Evolutionary conservation across 2,113 vertebrate genomes (phyloP), one percentile per base, ranked within the genome.

Genomic region (Xyliphius kryptos): DNA sequence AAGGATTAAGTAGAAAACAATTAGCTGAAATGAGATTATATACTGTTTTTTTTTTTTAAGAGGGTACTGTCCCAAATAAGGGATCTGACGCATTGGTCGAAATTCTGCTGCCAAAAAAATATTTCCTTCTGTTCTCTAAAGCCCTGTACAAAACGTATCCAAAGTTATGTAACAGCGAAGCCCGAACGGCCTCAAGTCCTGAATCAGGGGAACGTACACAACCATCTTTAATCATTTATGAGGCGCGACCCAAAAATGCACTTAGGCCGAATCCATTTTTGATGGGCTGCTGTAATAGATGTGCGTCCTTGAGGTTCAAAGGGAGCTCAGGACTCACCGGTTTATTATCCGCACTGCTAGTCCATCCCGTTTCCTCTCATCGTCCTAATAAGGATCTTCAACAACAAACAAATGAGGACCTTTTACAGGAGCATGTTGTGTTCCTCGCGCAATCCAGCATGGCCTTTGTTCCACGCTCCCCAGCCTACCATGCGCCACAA

Each of bases 291-390:
- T 67, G 84, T 92, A 90, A 92, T 85, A 89, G 90, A 86, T 85
- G 82, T 79, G 82, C 90, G 90, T 91, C 90, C 91, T 92, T 92
- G 89, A 91, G 91, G 91, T 91, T 93, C 89, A 91, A 91, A 91
- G 89, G 79, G 76, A 87, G 81, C 74, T 74, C 80, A 77, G 83
- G 85, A 83, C 82, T 86, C 86, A 86, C 84, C 86, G 84, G 88
- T 92, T 91, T 91, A 92, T 92, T 91, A 70, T 85, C 85, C 80
- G 74, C 88, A 88, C 85, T 83, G 58, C 82, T 80, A 79, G 69
- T 60, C 86, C 83, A 81, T 89, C 87, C 88, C 77, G 83, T 80
- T 89, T 80, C 86, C 87, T 86, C 88, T 90, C 86, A 85, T 88
- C 86, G 87, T 89, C 85, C 87, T 91, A 91, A 92, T 91, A 91